Percentiles rank a stretch among this genome's conserved stretches.
Conservation (phyloP, 2,888 invertebrate genomes). For the Omphaloscelis lunosa region DNA sequence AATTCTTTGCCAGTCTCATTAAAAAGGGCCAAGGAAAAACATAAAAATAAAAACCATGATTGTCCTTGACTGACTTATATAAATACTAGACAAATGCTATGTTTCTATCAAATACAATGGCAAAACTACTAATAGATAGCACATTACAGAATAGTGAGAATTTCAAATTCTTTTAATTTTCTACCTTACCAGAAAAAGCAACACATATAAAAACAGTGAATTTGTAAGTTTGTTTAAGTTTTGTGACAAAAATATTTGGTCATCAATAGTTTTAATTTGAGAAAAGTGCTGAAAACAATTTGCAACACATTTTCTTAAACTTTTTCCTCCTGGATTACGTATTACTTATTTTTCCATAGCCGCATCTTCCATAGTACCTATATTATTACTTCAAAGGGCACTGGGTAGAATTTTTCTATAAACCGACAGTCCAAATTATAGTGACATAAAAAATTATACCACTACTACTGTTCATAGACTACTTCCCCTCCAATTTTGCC, state of each 20-base stretch:
- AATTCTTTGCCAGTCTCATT: background rate
- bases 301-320: background rate
- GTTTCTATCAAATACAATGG: conserved; percentile 2
- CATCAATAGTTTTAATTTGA: background rate
- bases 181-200: background rate
- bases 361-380: background rate
- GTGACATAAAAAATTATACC: background rate
- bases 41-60: conserved; percentile 27
- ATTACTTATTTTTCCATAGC: no score
- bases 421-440: background rate
- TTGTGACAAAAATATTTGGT: background rate
- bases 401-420: no score
- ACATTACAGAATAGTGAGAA: background rate
- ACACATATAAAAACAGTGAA: background rate
- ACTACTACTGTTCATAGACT: background rate
- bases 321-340: no score
- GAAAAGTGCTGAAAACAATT: background rate
- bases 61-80: conserved; percentile 45
- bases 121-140: background rate
- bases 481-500: background rate
- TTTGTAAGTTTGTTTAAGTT: background rate
- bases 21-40: conserved; percentile 23
- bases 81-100: conserved; percentile 18
- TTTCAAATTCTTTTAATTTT: background rate
- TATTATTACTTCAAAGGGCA: background rate